Conservation (phyloP, 35 echinoderm and acorn worm species). For the Heliocidaris tuberculata region DNA sequence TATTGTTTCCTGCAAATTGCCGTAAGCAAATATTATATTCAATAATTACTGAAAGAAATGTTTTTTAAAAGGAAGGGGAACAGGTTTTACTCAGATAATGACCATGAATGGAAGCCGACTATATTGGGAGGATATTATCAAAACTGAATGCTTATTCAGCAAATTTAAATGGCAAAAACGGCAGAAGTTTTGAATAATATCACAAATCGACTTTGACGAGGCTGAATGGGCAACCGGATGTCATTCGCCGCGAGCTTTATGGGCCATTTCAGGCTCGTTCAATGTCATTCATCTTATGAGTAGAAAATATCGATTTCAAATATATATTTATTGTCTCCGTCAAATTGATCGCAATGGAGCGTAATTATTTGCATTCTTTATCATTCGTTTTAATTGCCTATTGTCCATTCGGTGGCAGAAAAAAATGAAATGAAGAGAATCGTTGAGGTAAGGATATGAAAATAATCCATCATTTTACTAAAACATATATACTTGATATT, state of each 20-base stretch:
- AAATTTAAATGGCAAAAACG: neutral
- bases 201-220: slow-evolving; percentile 10
- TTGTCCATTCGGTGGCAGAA: neutral
- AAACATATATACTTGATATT: too few species aligned
- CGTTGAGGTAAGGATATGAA: too few species aligned
- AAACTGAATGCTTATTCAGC: slow-evolving; percentile 1
- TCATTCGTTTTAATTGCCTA: neutral
- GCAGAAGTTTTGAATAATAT: neutral
- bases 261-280: neutral
- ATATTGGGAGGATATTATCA: neutral
- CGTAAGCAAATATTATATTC: neutral
- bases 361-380: neutral
- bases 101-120: neutral
- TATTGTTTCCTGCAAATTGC: slow-evolving; percentile 3
- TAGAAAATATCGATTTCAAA: neutral
- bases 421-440: neutral
- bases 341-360: neutral
- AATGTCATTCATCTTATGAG: neutral
- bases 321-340: slow-evolving; percentile 18
- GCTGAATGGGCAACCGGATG: neutral
- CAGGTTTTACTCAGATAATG: neutral
- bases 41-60: neutral
- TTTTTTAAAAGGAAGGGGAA: neutral
- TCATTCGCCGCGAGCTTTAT: neutral
- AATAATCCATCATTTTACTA: too few species aligned